phyloP scores from a whole-genome alignment of 2,888 invertebrate genomes.

The Drosophila percnosoma region DNA sequence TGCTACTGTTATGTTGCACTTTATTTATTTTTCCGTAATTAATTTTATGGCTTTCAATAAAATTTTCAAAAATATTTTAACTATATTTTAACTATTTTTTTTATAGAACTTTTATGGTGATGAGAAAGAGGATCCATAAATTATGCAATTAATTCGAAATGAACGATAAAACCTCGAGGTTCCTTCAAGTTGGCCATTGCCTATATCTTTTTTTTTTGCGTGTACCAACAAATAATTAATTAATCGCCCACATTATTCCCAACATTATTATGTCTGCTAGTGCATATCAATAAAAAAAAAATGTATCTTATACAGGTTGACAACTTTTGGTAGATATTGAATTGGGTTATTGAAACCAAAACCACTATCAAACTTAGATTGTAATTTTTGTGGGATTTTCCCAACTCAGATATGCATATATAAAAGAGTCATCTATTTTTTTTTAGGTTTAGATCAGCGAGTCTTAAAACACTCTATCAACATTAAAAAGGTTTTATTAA shows the following conservation, averaged over 20 bases:
- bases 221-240: neutral
- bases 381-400: neutral
- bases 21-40: too few species aligned
- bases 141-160: too few species aligned
- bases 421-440: neutral
- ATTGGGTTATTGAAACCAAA: neutral
- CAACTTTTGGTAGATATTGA: neutral
- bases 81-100: too few species aligned
- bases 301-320: neutral
- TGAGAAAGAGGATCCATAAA: too few species aligned
- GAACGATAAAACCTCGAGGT: neutral
- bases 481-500: neutral
- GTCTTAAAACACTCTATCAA: too few species aligned
- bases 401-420: neutral
- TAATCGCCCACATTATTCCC: neutral
- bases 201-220: neutral
- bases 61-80: too few species aligned
- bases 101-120: too few species aligned
- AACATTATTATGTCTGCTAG: neutral
- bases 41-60: too few species aligned
- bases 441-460: too few species aligned
- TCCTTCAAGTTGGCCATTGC: neutral
- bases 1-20: neutral
- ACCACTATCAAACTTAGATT: neutral
- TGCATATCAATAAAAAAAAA: neutral